Conservation (phyloP, 2,797 vertebrate species). For the Pseudochromis fuscus region DNA sequence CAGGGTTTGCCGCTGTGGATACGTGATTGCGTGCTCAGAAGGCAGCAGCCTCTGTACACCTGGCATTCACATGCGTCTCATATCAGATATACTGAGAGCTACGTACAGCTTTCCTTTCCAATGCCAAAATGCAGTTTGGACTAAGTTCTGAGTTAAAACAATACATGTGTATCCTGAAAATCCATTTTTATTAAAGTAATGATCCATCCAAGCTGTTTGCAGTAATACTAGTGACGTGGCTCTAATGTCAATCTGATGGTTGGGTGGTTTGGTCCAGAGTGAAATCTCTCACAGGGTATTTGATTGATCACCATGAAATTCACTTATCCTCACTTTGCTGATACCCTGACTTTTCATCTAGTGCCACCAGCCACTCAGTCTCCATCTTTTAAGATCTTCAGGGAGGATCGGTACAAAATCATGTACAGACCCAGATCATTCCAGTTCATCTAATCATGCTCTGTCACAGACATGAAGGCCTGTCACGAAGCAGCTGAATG, state of each 20-base stretch:
- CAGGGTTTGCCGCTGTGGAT: constrained; percentile 11
- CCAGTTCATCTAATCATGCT: constrained; percentile 6
- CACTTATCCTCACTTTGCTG: neutral
- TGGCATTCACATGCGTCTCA: constrained; percentile 39
- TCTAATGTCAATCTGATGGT: neutral
- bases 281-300: neutral
- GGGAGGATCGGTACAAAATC: neutral
- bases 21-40: constrained; percentile 31
- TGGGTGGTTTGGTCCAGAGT: neutral
- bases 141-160: constrained; percentile 24
- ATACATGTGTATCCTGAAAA: constrained; percentile 24
- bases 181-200: constrained; percentile 11
- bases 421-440: neutral
- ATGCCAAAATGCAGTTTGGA: constrained; percentile 29
- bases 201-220: neutral
- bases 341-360: neutral
- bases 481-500: constrained; percentile 15
- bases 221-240: neutral
- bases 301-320: neutral
- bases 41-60: constrained; percentile 31
- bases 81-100: constrained; percentile 31
- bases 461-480: constrained; percentile 12
- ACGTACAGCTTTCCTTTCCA: constrained; percentile 25
- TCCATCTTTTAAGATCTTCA: neutral
- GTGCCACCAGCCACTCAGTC: neutral